These are phyloP conservation scores for Lagopus muta DNA, from an alignment of 2,113 vertebrate genomes.

Conservation along the genomic window DNA sequence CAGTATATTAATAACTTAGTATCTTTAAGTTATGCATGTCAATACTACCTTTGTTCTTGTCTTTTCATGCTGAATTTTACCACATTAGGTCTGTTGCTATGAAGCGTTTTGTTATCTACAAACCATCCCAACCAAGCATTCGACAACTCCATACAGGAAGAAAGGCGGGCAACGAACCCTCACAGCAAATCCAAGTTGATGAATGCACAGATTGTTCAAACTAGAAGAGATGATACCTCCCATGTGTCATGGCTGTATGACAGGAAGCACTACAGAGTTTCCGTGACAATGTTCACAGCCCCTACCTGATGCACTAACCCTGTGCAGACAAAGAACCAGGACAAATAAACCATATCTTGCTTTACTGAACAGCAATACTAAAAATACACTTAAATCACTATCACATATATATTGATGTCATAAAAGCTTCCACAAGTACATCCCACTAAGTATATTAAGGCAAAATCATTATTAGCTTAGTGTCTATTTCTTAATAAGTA, in stretches of 20 bases:
- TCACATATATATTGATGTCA: neutral
- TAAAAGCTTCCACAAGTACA: neutral
- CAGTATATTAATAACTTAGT: neutral
- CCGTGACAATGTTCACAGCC: neutral
- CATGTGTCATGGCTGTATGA: neutral
- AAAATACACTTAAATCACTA: neutral
- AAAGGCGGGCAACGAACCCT: neutral
- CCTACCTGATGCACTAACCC: neutral
- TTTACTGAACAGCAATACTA: neutral
- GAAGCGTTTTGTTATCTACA: neutral
- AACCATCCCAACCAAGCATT: neutral
- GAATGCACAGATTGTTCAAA: neutral
- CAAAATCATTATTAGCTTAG: neutral
- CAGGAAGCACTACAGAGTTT: conserved; percentile 4
- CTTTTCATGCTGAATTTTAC: neutral
- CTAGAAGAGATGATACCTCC: neutral
- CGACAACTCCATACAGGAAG: neutral
- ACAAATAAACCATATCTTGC: neutral
- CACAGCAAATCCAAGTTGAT: neutral
- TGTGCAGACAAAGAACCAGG: neutral
- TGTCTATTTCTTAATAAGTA: neutral
- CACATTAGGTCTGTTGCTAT: neutral
- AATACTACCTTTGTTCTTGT: neutral
- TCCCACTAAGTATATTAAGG: neutral
- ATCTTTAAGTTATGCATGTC: neutral